Conservation (phyloP, 2,888 invertebrate species). For the Strigamia transsilvanica region DNA sequence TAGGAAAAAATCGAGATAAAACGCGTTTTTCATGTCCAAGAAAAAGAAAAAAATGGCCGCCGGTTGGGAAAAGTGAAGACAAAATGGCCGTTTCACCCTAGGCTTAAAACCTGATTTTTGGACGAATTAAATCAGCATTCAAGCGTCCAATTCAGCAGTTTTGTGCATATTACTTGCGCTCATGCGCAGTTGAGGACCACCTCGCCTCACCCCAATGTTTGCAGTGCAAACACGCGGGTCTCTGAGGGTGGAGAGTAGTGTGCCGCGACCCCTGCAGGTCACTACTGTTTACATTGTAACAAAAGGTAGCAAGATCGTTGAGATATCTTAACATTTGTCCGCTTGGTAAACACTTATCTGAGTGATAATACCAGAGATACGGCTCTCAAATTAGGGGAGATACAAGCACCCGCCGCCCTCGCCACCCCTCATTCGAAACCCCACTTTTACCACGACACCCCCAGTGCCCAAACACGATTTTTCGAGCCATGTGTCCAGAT, state of each 20-base stretch:
- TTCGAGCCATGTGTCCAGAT: not conserved
- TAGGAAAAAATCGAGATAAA: too few species aligned
- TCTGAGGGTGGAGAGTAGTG: conserved; percentile 35
- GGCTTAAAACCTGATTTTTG: too few species aligned
- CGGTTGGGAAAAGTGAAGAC: too few species aligned
- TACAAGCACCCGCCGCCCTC: not conserved
- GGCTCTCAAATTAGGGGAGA: conserved; percentile 44
- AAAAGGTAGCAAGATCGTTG: conserved; percentile 42
- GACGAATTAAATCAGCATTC: not conserved
- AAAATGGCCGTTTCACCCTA: too few species aligned
- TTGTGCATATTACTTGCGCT: conserved; percentile 19
- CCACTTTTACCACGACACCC: not conserved
- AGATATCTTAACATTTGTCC: conserved; percentile 42
- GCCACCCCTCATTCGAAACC: not conserved
- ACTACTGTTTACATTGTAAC: conserved; percentile 39
- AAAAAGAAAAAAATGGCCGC: too few species aligned
- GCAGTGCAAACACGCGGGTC: conserved; percentile 41
- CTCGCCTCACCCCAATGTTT: conserved; percentile 39
- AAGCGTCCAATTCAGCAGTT: conserved; percentile 3
- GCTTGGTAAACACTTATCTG: conserved; percentile 39
- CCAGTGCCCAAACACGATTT: not conserved
- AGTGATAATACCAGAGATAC: conserved; percentile 44
- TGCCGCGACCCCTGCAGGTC: conserved; percentile 32
- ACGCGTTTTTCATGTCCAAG: too few species aligned
- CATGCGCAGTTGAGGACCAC: conserved; percentile 22